These are phyloP conservation scores for Sus scrofa DNA, from an alignment of 2,113 vertebrate genomes.

Conservation along the genomic window T2T-Sscrofa CM000827.6:44914001-44914500, in stretches of 20 bases:
- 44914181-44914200: no score
- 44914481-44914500: background rate
- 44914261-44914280: no score
- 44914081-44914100: background rate
- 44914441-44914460: background rate
- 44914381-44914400: background rate
- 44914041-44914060: background rate
- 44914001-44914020: background rate
- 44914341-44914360: no score
- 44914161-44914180: no score
- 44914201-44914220: no score
- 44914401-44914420: background rate
- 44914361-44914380: no score
- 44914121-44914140: background rate
- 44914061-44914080: background rate
- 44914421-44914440: background rate
- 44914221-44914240: no score
- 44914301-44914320: no score
- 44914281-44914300: no score
- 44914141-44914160: no score
- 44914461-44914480: background rate
- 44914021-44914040: background rate
- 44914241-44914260: no score
- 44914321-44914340: no score
- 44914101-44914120: background rate